Conservation (phyloP, 2,797 vertebrate genomes). For the Lepidocolaptes lacrymiger region DNA sequence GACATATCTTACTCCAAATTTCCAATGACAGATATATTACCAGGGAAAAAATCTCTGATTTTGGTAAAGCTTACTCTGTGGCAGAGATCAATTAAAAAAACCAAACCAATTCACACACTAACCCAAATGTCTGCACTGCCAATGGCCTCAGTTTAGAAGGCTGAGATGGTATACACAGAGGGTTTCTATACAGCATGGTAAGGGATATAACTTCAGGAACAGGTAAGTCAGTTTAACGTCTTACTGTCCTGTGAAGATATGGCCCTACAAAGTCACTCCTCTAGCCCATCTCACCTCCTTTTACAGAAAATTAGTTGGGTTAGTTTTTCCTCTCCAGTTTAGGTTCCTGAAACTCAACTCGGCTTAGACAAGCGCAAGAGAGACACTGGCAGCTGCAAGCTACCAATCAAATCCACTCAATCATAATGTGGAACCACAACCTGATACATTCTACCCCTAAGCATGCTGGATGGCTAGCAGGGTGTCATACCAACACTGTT, state of each 20-base stretch:
- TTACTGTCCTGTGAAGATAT: not conserved
- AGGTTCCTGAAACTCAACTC: not conserved
- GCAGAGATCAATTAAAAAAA: not conserved
- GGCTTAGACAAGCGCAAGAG: not conserved
- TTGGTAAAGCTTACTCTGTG: not conserved
- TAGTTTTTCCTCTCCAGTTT: not conserved
- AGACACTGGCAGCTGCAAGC: not conserved
- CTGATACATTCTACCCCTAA: not conserved
- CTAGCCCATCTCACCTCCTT: not conserved
- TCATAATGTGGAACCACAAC: not conserved
- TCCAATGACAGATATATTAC: not conserved
- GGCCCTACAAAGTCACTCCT: not conserved
- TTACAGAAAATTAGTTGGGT: not conserved
- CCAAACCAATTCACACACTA: not conserved
- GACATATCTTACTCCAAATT: not conserved
- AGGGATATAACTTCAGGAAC: not conserved
- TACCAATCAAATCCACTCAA: not conserved
- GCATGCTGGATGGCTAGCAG: not conserved
- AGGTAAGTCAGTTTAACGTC: not conserved
- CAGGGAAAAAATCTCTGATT: rapidly evolving
- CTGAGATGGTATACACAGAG: not conserved
- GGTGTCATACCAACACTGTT: not conserved
- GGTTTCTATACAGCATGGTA: not conserved
- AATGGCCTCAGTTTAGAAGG: not conserved
- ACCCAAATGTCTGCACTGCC: not conserved